Percentiles rank a stretch among this genome's conserved stretches.
Evolutionary conservation across 2,888 invertebrate species (phyloP).

Genomic region (Coelopa pilipes): DNA sequence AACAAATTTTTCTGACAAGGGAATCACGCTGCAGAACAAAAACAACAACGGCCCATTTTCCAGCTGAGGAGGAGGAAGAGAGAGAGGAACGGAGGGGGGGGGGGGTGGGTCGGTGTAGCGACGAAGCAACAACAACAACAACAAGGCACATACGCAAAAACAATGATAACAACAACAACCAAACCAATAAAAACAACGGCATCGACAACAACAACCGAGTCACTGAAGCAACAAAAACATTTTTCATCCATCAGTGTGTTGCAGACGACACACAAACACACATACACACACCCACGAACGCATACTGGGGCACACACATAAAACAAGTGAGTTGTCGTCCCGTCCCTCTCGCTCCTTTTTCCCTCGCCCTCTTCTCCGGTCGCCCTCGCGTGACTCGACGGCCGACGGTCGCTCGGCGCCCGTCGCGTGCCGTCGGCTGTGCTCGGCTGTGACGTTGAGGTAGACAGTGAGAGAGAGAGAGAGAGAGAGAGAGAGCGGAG

Average conservation of each 20-base stretch:
- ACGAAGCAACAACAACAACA: slow-evolving; percentile 11
- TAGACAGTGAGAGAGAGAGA: slow-evolving; percentile 8
- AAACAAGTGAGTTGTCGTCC: slow-evolving; percentile 15
- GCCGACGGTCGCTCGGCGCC: background rate
- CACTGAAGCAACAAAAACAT: slow-evolving; percentile 31
- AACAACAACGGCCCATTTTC: background rate
- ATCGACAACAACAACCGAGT: slow-evolving; percentile 16
- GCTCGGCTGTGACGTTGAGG: background rate
- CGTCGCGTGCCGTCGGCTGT: background rate
- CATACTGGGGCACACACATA: slow-evolving; percentile 3
- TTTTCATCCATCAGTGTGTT: slow-evolving; percentile 30
- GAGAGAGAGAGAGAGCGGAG: slow-evolving; percentile 17
- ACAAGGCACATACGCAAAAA: slow-evolving; percentile 1
- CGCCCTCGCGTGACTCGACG: slow-evolving; percentile 1
- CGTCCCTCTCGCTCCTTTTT: background rate
- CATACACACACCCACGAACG: slow-evolving; percentile 3
- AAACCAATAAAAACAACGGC: background rate
- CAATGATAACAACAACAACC: background rate
- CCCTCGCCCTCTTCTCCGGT: background rate
- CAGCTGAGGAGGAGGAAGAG: background rate
- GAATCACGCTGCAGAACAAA: slow-evolving; percentile 18
- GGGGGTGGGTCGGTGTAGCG: too few relatives aligned
- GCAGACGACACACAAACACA: slow-evolving; percentile 22
- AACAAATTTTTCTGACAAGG: slow-evolving; percentile 26
- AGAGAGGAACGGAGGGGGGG: too few relatives aligned